A percentile compares a stretch with the other conserved stretches of the same genome.
Evolutionary conservation across 2,797 vertebrate species (phyloP).

Genomic region (Malacoraja senta): DNA sequence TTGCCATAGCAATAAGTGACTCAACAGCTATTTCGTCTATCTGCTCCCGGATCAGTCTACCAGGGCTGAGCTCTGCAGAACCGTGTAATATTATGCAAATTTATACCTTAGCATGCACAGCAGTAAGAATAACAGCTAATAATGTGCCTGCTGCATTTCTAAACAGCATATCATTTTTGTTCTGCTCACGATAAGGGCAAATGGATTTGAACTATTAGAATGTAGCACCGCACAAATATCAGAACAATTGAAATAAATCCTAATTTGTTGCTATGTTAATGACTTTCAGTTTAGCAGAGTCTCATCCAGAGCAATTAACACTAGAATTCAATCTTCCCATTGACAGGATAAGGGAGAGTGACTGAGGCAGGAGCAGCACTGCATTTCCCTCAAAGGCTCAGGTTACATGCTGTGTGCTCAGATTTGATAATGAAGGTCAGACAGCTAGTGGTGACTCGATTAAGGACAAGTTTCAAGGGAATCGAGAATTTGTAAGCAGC

Average conservation of each 20-base stretch:
- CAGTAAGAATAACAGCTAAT: slow-evolving; percentile 25
- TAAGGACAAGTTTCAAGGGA: not conserved
- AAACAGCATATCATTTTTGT: slow-evolving; percentile 13
- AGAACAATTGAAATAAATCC: slow-evolving; percentile 19
- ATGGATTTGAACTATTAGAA: not conserved
- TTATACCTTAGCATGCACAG: slow-evolving; percentile 26
- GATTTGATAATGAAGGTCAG: not conserved
- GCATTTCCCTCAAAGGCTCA: not conserved
- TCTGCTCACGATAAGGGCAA: not conserved
- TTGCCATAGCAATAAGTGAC: not conserved
- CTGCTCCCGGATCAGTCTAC: not conserved
- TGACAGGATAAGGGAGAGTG: not conserved
- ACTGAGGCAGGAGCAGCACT: not conserved
- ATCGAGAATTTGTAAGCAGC: not conserved
- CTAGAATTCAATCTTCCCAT: not conserved
- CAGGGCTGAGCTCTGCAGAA: not conserved
- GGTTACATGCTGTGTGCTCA: not conserved
- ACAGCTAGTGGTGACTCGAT: not conserved
- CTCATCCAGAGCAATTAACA: slow-evolving; percentile 5
- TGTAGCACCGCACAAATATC: not conserved
- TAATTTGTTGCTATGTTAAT: slow-evolving; percentile 21
- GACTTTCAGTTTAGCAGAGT: not conserved
- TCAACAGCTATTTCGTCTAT: slow-evolving; percentile 8
- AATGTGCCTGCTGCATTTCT: slow-evolving; percentile 18
- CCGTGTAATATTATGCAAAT: slow-evolving; percentile 34